These are phyloP conservation scores for Neodon shergylaensis DNA, from an alignment of 2,113 vertebrate species.

Conservation along the genomic window DNA sequence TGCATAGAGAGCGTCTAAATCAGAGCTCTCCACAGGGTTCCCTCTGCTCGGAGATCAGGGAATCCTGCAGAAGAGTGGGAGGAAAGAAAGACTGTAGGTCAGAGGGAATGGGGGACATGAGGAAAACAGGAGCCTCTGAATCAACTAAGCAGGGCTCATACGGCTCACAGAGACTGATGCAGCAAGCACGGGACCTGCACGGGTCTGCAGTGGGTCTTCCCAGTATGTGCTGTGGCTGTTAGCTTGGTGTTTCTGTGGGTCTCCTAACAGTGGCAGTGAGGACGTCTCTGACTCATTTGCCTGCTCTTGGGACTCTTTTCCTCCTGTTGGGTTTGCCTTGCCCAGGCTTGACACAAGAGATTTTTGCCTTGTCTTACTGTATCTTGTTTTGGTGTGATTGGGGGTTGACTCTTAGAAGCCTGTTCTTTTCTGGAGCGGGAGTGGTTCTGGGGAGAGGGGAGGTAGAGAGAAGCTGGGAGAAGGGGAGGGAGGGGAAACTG, in stretches of 20 bases:
- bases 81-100: neutral
- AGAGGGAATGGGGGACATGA: neutral
- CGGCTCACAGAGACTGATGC: neutral
- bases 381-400: neutral
- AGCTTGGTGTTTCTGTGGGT: neutral
- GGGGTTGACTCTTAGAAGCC: neutral
- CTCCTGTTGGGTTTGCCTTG: neutral
- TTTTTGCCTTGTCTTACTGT: neutral
- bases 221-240: no score
- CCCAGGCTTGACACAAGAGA: no score
- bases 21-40: neutral
- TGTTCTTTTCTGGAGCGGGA: neutral
- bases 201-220: neutral
- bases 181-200: neutral
- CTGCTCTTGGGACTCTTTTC: neutral
- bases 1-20: neutral
- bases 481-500: neutral
- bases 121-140: neutral
- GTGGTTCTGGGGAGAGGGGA: neutral
- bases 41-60: neutral
- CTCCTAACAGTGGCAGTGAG: neutral
- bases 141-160: neutral
- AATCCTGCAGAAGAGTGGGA: neutral
- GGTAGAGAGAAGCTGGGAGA: neutral
- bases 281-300: neutral